Conservation (phyloP, 1,140 invertebrate genomes). For the Uloborus diversus region DNA sequence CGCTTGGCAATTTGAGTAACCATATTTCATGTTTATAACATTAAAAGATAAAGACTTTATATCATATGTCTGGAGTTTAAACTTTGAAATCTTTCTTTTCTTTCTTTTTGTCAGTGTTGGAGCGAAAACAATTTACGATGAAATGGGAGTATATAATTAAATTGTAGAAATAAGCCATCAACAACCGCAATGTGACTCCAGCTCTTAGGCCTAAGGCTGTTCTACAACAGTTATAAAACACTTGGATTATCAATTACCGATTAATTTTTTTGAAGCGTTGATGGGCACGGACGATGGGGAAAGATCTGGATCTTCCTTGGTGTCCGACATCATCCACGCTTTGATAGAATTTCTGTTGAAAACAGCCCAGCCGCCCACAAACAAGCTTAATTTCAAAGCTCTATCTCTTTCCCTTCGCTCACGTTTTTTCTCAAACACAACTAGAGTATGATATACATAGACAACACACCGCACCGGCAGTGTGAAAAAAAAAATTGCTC, state of each 20-base stretch:
- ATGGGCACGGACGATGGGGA: conserved; percentile 41
- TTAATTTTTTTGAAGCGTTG: conserved; percentile 47
- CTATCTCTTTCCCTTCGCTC: conserved; percentile 11
- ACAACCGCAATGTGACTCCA: conserved; percentile 26
- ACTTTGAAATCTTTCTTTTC: too few relatives aligned
- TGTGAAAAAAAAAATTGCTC: conserved; percentile 14
- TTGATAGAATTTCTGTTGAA: conserved; percentile 14
- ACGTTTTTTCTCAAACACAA: conserved; percentile 36
- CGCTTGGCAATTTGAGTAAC: too few relatives aligned
- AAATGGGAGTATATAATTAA: too few relatives aligned
- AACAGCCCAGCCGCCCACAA: conserved; percentile 30
- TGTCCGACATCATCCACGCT: conserved; percentile 47
- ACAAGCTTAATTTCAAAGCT: conserved; percentile 9
- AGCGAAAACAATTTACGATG: too few relatives aligned
- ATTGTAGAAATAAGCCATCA: too few relatives aligned
- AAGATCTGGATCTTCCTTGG: conserved; percentile 47
- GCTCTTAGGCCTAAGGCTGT: conserved; percentile 48
- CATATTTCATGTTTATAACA: too few relatives aligned
- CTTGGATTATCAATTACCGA: conserved; percentile 48
- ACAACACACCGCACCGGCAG: conserved; percentile 31
- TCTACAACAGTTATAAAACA: conserved; percentile 18
- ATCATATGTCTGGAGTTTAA: too few relatives aligned
- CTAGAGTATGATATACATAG: conserved; percentile 6
- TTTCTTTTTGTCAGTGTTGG: too few relatives aligned
- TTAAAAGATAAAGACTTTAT: too few relatives aligned